A percentile compares a stretch with the other conserved stretches of the same genome.
phyloP scores from a whole-genome alignment of 2,113 vertebrate species.

The Notothenia rossii region DNA sequence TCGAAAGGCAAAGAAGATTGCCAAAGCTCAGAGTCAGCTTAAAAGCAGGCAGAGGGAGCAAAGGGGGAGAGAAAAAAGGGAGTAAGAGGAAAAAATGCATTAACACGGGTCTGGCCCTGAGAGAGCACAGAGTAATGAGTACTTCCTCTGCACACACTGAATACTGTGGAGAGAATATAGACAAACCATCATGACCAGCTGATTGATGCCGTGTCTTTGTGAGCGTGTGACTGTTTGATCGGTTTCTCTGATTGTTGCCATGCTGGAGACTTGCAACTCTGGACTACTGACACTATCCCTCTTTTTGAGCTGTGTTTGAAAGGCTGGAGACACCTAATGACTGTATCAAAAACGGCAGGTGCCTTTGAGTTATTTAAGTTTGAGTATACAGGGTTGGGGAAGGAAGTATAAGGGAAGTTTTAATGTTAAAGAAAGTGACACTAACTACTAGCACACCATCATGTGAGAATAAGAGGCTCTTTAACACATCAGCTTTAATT shows the following conservation, averaged over 20 bases:
- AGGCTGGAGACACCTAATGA: background rate
- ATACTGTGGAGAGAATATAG: slow-evolving; percentile 49
- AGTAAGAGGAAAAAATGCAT: slow-evolving; percentile 73
- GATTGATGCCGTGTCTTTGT: slow-evolving; percentile 42
- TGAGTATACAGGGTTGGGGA: slow-evolving; percentile 1
- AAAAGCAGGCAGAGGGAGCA: slow-evolving; percentile 63
- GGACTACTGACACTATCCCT: slow-evolving; percentile 15
- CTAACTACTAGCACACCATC: background rate
- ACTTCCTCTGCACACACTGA: slow-evolving; percentile 61
- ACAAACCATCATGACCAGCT: slow-evolving; percentile 51
- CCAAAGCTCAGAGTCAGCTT: slow-evolving; percentile 78
- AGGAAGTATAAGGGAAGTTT: background rate
- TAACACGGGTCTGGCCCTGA: slow-evolving; percentile 73
- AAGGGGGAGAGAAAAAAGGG: slow-evolving; percentile 29
- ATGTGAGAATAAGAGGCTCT: slow-evolving; percentile 7
- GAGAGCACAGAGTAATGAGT: slow-evolving; percentile 69
- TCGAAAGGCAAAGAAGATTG: slow-evolving; percentile 80
- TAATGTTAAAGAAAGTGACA: slow-evolving; percentile 1
- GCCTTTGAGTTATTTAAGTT: slow-evolving; percentile 6
- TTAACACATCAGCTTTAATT: slow-evolving; percentile 65
- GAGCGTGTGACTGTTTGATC: slow-evolving; percentile 41
- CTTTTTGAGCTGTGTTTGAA: slow-evolving; percentile 17
- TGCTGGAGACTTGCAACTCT: slow-evolving; percentile 24
- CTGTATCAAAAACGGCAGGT: background rate
- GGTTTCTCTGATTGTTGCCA: slow-evolving; percentile 23